phyloP scores from a whole-genome alignment of 2,113 vertebrate species.

The Etia nguti region DNA sequence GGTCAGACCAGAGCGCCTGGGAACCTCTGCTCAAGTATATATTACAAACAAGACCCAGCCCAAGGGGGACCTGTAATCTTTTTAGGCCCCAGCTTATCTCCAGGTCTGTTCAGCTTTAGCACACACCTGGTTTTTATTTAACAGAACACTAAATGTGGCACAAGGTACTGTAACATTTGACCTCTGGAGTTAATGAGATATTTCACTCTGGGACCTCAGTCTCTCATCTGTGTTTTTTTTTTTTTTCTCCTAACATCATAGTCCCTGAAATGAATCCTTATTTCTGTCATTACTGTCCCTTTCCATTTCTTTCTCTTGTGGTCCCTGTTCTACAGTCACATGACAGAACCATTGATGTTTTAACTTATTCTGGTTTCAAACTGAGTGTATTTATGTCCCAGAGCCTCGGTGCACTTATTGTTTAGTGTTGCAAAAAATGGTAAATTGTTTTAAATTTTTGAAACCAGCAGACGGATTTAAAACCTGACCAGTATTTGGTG shows the following conservation, averaged over 20 bases:
- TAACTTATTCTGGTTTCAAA: background rate
- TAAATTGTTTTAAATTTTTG: background rate
- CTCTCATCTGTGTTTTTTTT: rapidly evolving
- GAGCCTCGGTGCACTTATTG: background rate
- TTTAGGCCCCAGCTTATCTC: background rate
- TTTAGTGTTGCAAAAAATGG: rapidly evolving
- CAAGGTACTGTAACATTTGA: background rate
- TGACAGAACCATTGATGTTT: background rate
- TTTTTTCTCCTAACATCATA: background rate
- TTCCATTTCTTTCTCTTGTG: background rate
- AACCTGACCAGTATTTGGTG: rapidly evolving
- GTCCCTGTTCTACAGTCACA: background rate
- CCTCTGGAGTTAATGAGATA: background rate
- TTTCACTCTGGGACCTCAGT: background rate
- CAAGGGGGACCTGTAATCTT: background rate
- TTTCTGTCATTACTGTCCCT: background rate
- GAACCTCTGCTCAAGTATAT: background rate
- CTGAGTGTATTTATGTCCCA: background rate
- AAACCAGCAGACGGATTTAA: background rate
- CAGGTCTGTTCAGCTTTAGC: background rate
- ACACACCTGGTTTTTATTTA: background rate
- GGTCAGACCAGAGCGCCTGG: background rate
- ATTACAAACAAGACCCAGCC: background rate
- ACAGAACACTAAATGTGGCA: background rate
- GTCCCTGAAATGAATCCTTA: background rate